A percentile compares a stretch with the other conserved stretches of the same genome.
phyloP scores from a whole-genome alignment of 2,888 invertebrate species.

The Melanostoma mellinum region DNA sequence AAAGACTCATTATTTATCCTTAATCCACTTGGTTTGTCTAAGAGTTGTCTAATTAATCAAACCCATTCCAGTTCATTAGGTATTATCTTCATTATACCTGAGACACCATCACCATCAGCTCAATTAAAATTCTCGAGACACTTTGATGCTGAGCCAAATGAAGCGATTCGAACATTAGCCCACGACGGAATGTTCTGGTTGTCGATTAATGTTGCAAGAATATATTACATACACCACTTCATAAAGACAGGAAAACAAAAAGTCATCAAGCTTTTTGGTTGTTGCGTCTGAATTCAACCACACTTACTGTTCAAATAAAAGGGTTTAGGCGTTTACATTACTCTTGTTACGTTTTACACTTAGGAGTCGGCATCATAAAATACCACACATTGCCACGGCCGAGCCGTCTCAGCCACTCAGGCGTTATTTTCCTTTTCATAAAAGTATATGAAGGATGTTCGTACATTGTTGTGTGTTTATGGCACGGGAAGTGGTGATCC shows the following conservation, averaged over 20 bases:
- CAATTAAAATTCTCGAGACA: conserved; percentile 52
- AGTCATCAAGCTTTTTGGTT: conserved; percentile 6
- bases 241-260: background rate
- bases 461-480: conserved; percentile 69
- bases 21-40: conserved; percentile 19
- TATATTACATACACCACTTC: background rate
- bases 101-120: background rate
- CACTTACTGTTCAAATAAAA: conserved; percentile 55
- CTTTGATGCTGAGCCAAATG: conserved; percentile 17
- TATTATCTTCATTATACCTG: conserved; percentile 3
- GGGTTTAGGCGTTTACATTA: conserved; percentile 65
- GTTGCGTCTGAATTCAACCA: conserved; percentile 40
- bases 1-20: conserved; percentile 36
- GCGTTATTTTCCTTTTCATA: conserved; percentile 45
- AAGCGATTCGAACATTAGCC: conserved; percentile 36
- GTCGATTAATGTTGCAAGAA: background rate
- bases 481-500: conserved; percentile 67
- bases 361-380: conserved; percentile 27
- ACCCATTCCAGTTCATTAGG: conserved; percentile 5
- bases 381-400: background rate
- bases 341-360: conserved; percentile 62
- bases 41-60: conserved; percentile 23
- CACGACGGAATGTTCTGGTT: conserved; percentile 22
- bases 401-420: conserved; percentile 8
- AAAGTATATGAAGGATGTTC: conserved; percentile 52